phyloP scores from a whole-genome alignment of 1,140 invertebrate species.

The Psix sp. region DNA sequence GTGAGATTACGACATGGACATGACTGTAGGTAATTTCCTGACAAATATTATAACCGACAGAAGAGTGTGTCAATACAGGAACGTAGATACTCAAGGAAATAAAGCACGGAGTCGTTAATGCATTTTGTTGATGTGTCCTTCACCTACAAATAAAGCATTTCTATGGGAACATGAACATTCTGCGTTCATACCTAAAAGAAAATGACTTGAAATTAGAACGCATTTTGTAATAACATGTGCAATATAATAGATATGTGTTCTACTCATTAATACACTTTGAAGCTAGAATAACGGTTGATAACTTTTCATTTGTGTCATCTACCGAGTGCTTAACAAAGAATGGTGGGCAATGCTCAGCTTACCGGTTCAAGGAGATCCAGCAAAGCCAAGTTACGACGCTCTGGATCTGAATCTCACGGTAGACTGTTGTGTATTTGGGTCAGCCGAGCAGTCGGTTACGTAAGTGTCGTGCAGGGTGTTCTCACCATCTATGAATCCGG shows the following conservation, averaged over 20 bases:
- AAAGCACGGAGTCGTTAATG: no score
- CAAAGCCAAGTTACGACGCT: constrained; percentile 69
- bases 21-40: no score
- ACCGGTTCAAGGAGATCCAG: constrained; percentile 72
- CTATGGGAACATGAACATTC: no score
- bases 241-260: background rate
- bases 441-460: constrained; percentile 68
- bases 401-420: constrained; percentile 76
- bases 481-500: constrained; percentile 68
- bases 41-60: no score
- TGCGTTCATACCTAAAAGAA: no score
- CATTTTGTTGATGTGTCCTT: no score
- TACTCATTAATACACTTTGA: constrained; percentile 2
- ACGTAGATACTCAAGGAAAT: no score
- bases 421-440: constrained; percentile 71
- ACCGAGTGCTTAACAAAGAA: constrained; percentile 38
- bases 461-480: constrained; percentile 65
- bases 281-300: constrained; percentile 37
- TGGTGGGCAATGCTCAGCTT: constrained; percentile 61
- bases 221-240: background rate
- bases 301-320: constrained; percentile 34
- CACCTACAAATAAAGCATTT: no score
- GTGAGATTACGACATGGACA: no score
- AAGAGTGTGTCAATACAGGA: no score
- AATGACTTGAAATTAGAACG: background rate